Base-by-base conservation (phyloP, 2,113 vertebrate species). In the human region DNA sequence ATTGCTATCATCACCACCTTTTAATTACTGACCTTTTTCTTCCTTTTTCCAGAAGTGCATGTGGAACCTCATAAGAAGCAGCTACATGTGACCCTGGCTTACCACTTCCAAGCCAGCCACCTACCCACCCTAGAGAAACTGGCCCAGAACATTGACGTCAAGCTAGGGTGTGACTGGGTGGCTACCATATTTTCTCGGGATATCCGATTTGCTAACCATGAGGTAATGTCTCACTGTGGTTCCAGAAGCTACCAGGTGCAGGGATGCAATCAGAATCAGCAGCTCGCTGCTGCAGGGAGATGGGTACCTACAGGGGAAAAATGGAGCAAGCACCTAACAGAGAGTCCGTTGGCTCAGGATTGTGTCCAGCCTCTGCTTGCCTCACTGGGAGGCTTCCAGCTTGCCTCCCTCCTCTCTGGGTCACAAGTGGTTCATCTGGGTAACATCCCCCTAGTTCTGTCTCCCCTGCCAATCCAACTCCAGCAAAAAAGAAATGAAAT, bases 41-140 rank as follows among this genome's bases (percentile, higher is more conserved):
- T 83, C 80, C 81, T 95, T n/a, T 0, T 96, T 97, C 50, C 98
- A 99, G 99, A 99, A 94, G 99, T 99, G 2, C 99, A 99, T 0
- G 99, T 99, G 89, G 99, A 99, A 93, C 99, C 99, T 30, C 99
- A 99, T 97, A 99, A 99, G 99, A 99, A 99, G 98, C 99, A 99
- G 97, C 99, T 99, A 45, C 99, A 99, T 0, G 99, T 99, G 82
- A 99, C 99, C 0, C 98, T 99, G 98, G 99, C 99, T 2, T 99
- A 99, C 98, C 99, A 99, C 98, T 99, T 99, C 98, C 99, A 99
- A 98, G 96, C 98, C 96, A 99, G 99, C 98, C 99, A 99, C 98
- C 98, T 99, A 85, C 98, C 99, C 70, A 98, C 99, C 1, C 97
- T 99, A 95, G 99, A 99, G 98, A 99, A 99, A 98, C 97, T 99